phyloP scores from a whole-genome alignment of 2,113 vertebrate genomes.

The Pseudorasbora parva region DNA sequence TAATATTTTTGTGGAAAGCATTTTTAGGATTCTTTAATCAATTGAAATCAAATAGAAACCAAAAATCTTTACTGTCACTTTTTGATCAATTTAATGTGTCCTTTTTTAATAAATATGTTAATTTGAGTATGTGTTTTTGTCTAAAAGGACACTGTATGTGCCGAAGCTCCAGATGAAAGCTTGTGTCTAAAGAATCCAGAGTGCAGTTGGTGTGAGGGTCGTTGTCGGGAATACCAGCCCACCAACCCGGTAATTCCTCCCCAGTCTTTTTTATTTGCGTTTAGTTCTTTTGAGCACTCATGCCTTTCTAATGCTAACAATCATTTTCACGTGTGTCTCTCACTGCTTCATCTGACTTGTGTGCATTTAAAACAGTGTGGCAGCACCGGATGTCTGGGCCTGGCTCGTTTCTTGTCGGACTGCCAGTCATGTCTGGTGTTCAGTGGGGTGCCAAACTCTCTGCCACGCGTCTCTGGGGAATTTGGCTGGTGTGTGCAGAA shows the following conservation, averaged over 20 bases:
- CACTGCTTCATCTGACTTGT: not conserved
- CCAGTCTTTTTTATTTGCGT: not conserved
- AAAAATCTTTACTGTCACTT: not conserved
- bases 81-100: not conserved
- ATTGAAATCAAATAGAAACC: too few relatives aligned
- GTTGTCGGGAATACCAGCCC: slow-evolving; percentile 85
- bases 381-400: slow-evolving; percentile 85
- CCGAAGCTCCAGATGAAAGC: slow-evolving; percentile 85
- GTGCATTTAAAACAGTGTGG: slow-evolving; percentile 77
- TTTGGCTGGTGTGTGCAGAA: slow-evolving; percentile 95
- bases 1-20: not conserved
- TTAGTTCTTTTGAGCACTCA: not conserved
- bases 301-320: not conserved
- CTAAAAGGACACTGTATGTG: slow-evolving; percentile 82
- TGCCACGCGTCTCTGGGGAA: slow-evolving; percentile 78
- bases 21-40: not conserved
- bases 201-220: slow-evolving; percentile 89
- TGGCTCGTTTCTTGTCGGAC: slow-evolving; percentile 86
- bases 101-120: too few relatives aligned
- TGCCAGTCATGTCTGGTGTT: slow-evolving; percentile 91
- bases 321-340: not conserved
- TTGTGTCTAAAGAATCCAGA: slow-evolving; percentile 88
- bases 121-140: slow-evolving; percentile 30
- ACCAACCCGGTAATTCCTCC: slow-evolving; percentile 73
- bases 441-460: slow-evolving; percentile 74